Base-by-base conservation (phyloP, 2,888 invertebrate species). In the Sarcophaga variegata region DNA sequence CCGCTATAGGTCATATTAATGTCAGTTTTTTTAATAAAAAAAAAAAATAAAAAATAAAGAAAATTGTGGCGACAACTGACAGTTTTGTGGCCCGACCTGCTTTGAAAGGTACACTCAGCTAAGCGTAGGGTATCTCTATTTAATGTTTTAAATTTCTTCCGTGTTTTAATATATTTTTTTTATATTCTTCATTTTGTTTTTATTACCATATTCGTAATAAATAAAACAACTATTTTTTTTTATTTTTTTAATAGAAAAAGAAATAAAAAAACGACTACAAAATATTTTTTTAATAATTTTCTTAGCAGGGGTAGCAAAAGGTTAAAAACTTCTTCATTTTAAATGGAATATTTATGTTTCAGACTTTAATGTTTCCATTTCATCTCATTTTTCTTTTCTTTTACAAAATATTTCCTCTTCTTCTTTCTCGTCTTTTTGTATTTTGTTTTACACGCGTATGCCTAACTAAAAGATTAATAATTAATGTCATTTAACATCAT, bases 291-390 rank as follows among this genome's bases (percentile, higher is more conserved):
- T 47, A 72, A 72, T 72, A 66, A 59, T 74, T 74, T 81, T 81
- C 72, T 81, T 81, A 81, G 72, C 80, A 74, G 80, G 80, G 80
- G 66, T 80, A 72, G 64, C 22, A n/a, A 69, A 69, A 83, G 67
- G 72, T 78, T 78, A 67, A 78, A 78, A 64, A 45, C 60, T 72
- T 83, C 20, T 69, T 83, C 54, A 14, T 54, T 54, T 54, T 54
- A 54, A 74, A 69, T 72, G 49, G 22, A n/a, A 64, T 66, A 45
- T 77, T 45, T 64, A 54, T 76, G 47, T n/a, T 27, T 37, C 2
- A 10, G 2, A 37, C 20, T 27, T 77, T 63, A 22, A 62, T 27
- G 27, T 47, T 14, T 27, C 14, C 37, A 11, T 49, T 60, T 45
- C 8, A 3, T 45, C 22, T 77, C 25, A 45, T 22, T 45, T 25